Conservation (phyloP, 30 jellyfish, hydroid and myxozoan genomes). For the Hydractinia echinata region DNA sequence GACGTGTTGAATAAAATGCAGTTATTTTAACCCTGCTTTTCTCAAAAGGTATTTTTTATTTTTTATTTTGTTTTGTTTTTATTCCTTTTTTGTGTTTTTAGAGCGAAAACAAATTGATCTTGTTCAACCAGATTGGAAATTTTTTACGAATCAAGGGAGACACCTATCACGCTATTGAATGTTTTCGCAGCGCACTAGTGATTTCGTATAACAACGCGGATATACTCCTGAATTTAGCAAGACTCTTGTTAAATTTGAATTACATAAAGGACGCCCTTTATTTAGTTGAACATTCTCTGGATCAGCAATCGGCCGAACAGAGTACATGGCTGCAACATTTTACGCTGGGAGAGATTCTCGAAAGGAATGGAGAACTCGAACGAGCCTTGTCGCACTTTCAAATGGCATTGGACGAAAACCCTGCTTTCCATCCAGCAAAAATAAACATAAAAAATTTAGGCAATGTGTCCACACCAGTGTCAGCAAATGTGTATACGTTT, state of each 20-base stretch:
- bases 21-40: too few species aligned
- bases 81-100: slow-evolving; percentile 23
- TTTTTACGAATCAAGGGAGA: slow-evolving; percentile 84
- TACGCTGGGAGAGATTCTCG: slow-evolving; percentile 75
- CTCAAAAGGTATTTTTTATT: not conserved
- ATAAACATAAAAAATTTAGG: slow-evolving; percentile 39
- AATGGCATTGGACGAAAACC: slow-evolving; percentile 74
- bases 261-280: slow-evolving; percentile 72
- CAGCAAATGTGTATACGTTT: slow-evolving; percentile 21
- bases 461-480: not conserved
- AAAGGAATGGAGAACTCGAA: slow-evolving; percentile 62
- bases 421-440: slow-evolving; percentile 79
- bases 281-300: slow-evolving; percentile 71
- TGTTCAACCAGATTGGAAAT: slow-evolving; percentile 81
- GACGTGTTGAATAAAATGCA: too few species aligned
- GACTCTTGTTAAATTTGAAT: slow-evolving; percentile 65
- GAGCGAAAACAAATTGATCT: slow-evolving; percentile 83
- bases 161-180: slow-evolving; percentile 85
- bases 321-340: slow-evolving; percentile 89
- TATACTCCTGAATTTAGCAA: slow-evolving; percentile 79
- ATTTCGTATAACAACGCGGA: slow-evolving; percentile 67
- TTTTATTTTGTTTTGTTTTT: not conserved
- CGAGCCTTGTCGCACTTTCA: slow-evolving; percentile 64
- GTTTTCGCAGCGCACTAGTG: slow-evolving; percentile 86
- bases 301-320: slow-evolving; percentile 60